A percentile compares a stretch with the other conserved stretches of the same genome.
These are phyloP conservation scores for Salvelinus namaycush DNA, from an alignment of 2,113 vertebrate species.

Conservation along the genomic window DNA sequence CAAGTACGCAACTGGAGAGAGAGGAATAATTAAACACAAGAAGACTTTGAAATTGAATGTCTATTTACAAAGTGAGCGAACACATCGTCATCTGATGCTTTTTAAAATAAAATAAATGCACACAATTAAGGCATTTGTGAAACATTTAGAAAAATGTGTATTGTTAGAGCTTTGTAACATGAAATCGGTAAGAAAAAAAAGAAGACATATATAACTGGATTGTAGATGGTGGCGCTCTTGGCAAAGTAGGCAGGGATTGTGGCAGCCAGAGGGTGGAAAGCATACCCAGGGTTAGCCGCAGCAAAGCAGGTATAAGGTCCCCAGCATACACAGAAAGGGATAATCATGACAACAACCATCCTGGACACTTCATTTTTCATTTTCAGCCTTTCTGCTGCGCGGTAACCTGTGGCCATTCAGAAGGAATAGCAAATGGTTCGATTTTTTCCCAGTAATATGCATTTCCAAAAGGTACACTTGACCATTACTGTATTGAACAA, in stretches of 20 bases:
- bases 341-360: slow-evolving; percentile 87
- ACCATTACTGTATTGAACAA: too few relatives aligned
- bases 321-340: slow-evolving; percentile 81
- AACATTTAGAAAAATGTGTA: too few relatives aligned
- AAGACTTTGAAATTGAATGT: not conserved
- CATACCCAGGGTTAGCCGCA: slow-evolving; percentile 81
- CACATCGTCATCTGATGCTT: not conserved
- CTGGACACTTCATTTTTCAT: slow-evolving; percentile 86
- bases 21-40: slow-evolving; percentile 19
- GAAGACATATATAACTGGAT: slow-evolving; percentile 88
- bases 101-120: not conserved
- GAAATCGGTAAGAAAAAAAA: not conserved
- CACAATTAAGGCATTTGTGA: not conserved
- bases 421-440: not conserved
- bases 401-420: slow-evolving; percentile 75
- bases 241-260: slow-evolving; percentile 86
- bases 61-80: not conserved
- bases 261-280: slow-evolving; percentile 85
- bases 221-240: slow-evolving; percentile 91
- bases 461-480: too few relatives aligned
- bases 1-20: slow-evolving; percentile 81
- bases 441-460: too few relatives aligned
- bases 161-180: not conserved
- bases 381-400: slow-evolving; percentile 88
- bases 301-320: slow-evolving; percentile 85